These are phyloP conservation scores for Octomys mimax DNA, from an alignment of 2,797 vertebrate species.

Conservation along the genomic window DNA sequence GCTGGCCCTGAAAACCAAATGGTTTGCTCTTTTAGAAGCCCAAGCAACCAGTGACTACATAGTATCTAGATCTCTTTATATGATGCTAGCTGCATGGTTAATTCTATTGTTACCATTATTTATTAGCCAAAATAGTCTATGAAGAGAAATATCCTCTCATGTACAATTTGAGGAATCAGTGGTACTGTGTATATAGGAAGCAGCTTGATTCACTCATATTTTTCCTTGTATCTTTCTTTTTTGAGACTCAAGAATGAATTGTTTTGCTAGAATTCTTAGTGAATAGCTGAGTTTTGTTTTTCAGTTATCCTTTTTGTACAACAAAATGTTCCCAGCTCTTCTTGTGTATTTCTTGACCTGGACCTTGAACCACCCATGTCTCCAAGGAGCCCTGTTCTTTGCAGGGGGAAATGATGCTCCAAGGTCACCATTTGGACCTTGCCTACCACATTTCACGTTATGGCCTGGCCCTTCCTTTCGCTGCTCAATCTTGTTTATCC, in stretches of 20 bases:
- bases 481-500: not conserved
- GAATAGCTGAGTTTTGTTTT: slow-evolving; percentile 18
- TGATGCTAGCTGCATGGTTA: not conserved
- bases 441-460: slow-evolving; percentile 17
- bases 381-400: not conserved
- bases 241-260: not conserved
- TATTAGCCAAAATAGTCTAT: not conserved
- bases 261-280: not conserved
- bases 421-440: slow-evolving; percentile 21
- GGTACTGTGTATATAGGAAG: not conserved
- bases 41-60: not conserved
- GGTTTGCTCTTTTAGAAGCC: not conserved
- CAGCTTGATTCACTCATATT: not conserved
- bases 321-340: slow-evolving; percentile 53
- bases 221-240: not conserved
- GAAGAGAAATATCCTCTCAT: not conserved
- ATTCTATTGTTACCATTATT: not conserved
- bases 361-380: slow-evolving; percentile 54
- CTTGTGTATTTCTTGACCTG: slow-evolving; percentile 29
- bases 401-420: slow-evolving; percentile 30
- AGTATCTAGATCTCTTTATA: not conserved
- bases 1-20: not conserved
- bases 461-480: not conserved
- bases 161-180: not conserved
- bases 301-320: slow-evolving; percentile 26